Evolutionary conservation across 2,797 vertebrate species (phyloP).

Genomic region (Cyclopterus lumpus): DNA sequence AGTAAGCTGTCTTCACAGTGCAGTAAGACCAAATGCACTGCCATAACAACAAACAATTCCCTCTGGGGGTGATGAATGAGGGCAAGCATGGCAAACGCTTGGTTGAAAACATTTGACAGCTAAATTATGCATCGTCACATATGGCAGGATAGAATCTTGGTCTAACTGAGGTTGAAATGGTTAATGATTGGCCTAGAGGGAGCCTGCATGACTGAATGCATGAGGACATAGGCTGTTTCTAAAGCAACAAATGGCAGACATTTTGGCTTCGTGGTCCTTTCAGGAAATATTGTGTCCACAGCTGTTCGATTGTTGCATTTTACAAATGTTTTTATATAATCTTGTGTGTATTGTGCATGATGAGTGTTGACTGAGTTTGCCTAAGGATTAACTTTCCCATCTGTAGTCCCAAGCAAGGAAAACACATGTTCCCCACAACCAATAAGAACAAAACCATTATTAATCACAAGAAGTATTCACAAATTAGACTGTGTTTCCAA

Average conservation of each 20-base stretch:
- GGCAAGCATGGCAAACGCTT: slow-evolving; percentile 71
- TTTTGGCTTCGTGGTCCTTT: slow-evolving; percentile 41
- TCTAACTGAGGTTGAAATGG: slow-evolving; percentile 77
- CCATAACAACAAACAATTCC: slow-evolving; percentile 55
- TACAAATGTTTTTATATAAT: slow-evolving; percentile 18
- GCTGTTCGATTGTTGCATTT: slow-evolving; percentile 26
- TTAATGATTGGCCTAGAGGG: slow-evolving; percentile 82
- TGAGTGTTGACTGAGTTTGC: slow-evolving; percentile 1
- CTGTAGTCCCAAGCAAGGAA: background rate
- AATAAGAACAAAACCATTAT: slow-evolving; percentile 3
- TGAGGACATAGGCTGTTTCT: slow-evolving; percentile 64
- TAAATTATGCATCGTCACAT: slow-evolving; percentile 87
- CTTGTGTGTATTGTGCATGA: slow-evolving; percentile 17
- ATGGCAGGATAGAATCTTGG: slow-evolving; percentile 76
- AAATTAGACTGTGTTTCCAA: background rate
- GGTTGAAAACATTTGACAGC: slow-evolving; percentile 67
- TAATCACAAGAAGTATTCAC: background rate
- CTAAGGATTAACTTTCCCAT: slow-evolving; percentile 5
- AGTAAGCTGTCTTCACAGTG: background rate
- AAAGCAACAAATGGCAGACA: slow-evolving; percentile 59
- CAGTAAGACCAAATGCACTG: background rate
- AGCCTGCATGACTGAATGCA: slow-evolving; percentile 70
- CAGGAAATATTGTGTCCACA: slow-evolving; percentile 36
- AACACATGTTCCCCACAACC: background rate
- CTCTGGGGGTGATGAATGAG: slow-evolving; percentile 69